Base-by-base conservation (phyloP, 2,888 invertebrate species). In the Drosophila aldrichi region DNA sequence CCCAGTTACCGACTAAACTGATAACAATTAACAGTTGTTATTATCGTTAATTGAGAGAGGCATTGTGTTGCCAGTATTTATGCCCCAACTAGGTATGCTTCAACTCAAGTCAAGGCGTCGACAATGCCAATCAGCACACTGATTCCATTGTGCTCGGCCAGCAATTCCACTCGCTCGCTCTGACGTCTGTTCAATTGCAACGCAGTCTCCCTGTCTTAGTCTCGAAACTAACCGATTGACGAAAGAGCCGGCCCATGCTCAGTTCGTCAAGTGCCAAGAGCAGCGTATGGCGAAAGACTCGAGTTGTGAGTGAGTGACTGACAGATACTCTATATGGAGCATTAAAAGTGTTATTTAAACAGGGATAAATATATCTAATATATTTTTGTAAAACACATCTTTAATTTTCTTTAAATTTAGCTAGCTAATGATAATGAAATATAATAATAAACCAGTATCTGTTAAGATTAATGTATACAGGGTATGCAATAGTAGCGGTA, bases 21-120 rank as follows among this genome's bases (percentile, higher is more conserved):
- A 89, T 87, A 89, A 81, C 75, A 79, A 72, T 89, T 74, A 81
- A 74, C 74, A 56, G 66, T 58, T 67, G 88, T 84, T 88, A 81
- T 81, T 84, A 81, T 79, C 88, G 77, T 73, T 84, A 84, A 89
- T 85, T 89, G 84, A 74, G 75, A 49, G 10, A 44, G 58, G 29
- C 20, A 77, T 67, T 59, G 69, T 60, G 48, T 55, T 46, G 65
- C 32, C 52, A 25, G 69, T 64, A 70, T 59, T 73, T 67, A 54
- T 65, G 55, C 52, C 54, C 65, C 9, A 70, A 73, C 80, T 61
- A 70, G 57, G 59, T 48, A 54, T 52, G 46, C 52, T 62, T 66
- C 46, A 70, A 70, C 59, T 65, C 79, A 60, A 74, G 62, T 62
- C 79, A 60, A 74, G 36, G 59, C 77, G 54, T 56, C 55, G 40